These are phyloP conservation scores for Muraenolepis orangiensis DNA, from an alignment of 2,797 vertebrate species.

Conservation along the genomic window DNA sequence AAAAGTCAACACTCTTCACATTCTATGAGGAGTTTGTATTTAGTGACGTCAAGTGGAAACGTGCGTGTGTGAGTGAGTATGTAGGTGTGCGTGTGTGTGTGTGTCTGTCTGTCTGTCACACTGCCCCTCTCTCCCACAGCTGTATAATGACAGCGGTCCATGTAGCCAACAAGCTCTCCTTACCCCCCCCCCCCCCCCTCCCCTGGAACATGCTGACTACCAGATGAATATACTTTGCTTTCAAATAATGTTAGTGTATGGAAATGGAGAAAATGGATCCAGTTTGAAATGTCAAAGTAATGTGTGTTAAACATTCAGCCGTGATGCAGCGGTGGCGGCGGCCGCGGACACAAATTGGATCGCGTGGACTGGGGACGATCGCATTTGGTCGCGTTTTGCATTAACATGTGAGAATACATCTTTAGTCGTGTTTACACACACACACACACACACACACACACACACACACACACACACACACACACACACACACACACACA, in stretches of 20 bases:
- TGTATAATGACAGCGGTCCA: slow-evolving; percentile 10
- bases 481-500: no score
- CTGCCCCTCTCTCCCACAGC: not conserved
- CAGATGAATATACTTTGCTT: slow-evolving; percentile 18
- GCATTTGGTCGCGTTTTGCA: not conserved
- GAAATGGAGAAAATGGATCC: slow-evolving; percentile 1
- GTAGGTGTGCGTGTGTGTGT: slow-evolving; percentile 17
- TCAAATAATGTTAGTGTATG: slow-evolving; percentile 19
- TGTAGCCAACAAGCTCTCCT: not conserved
- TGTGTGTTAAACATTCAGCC: slow-evolving; percentile 4
- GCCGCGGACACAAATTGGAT: not conserved
- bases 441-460: no score
- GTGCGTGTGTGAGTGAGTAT: slow-evolving; percentile 20
- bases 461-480: no score
- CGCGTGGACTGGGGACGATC: not conserved
- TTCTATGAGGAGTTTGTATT: slow-evolving; percentile 2
- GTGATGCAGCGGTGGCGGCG: not conserved
- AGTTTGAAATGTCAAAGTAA: slow-evolving; percentile 16
- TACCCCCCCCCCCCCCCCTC: not conserved
- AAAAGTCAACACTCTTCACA: slow-evolving; percentile 21
- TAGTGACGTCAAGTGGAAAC: slow-evolving; percentile 12
- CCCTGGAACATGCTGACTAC: slow-evolving; percentile 5
- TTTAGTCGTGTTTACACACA: not conserved
- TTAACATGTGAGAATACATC: not conserved
- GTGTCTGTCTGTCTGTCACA: slow-evolving; percentile 16